Evolutionary conservation across 2,797 vertebrate species (phyloP).

Genomic region (Crax fasciolata): DNA sequence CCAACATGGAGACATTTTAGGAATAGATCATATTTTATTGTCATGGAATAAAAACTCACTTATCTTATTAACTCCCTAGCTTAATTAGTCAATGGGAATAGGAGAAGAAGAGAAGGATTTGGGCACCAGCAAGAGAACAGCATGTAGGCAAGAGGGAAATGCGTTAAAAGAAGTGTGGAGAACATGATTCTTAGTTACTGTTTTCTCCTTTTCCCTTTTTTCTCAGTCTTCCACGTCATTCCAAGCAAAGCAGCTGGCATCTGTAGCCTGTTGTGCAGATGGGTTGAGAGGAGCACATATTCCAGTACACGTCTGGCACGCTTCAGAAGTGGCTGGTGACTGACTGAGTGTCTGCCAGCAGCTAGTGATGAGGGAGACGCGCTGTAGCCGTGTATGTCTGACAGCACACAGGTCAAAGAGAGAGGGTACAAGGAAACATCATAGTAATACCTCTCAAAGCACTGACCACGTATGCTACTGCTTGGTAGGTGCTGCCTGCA

Average conservation of each 20-base stretch:
- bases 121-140: background rate
- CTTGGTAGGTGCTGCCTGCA: background rate
- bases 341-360: slow-evolving; percentile 48
- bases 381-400: slow-evolving; percentile 4
- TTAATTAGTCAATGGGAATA: background rate
- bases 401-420: background rate
- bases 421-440: background rate
- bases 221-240: background rate
- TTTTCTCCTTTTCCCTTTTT: slow-evolving; percentile 15
- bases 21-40: background rate
- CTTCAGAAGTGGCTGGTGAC: slow-evolving; percentile 44
- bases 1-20: background rate
- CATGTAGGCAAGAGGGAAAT: background rate
- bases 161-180: background rate
- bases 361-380: background rate
- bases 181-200: background rate
- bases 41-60: background rate
- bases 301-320: slow-evolving; percentile 33
- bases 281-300: slow-evolving; percentile 64
- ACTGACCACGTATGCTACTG: background rate
- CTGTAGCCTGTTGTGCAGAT: slow-evolving; percentile 66
- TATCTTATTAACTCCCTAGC: background rate
- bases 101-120: background rate
- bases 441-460: background rate
- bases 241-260: slow-evolving; percentile 56